Evolutionary conservation across 2,797 vertebrate genomes (phyloP).

Genomic region (Lycodopsis pacificus): DNA sequence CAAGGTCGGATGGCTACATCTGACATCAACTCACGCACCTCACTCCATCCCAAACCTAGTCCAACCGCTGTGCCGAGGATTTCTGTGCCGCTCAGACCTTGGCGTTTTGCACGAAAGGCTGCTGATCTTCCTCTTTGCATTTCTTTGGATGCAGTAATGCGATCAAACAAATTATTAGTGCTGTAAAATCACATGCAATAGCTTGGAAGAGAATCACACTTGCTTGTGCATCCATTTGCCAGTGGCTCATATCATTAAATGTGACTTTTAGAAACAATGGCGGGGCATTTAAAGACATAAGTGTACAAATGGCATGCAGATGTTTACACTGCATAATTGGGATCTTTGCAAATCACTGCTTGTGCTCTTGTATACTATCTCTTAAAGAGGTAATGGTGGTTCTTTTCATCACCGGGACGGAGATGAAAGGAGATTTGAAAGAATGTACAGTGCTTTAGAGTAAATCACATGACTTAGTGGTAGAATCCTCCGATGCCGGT

Average conservation of each 20-base stretch:
- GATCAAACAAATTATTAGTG: constrained; percentile 8
- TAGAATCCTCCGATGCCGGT: constrained; percentile 63
- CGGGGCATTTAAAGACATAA: constrained; percentile 52
- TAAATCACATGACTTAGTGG: constrained; percentile 69
- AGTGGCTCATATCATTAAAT: constrained; percentile 42
- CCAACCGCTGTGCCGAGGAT: background rate
- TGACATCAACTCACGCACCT: constrained; percentile 67
- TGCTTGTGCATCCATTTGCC: constrained; percentile 27
- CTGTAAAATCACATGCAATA: constrained; percentile 5
- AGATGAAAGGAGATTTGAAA: constrained; percentile 76
- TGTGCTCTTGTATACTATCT: constrained; percentile 69
- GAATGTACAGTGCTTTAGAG: constrained; percentile 60
- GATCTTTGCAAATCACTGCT: constrained; percentile 73
- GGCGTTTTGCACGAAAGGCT: background rate
- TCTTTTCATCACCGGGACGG: constrained; percentile 65
- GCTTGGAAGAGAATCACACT: constrained; percentile 19
- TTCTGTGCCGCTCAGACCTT: background rate
- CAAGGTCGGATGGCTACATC: constrained; percentile 66
- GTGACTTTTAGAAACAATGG: constrained; percentile 47
- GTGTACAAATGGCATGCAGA: constrained; percentile 70
- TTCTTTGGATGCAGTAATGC: background rate
- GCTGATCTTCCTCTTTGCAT: background rate
- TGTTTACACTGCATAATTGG: constrained; percentile 71
- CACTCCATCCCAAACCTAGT: constrained; percentile 29
- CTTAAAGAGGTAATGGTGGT: constrained; percentile 65